phyloP scores from a whole-genome alignment of 2,888 invertebrate genomes.

The Hedychridium roseum region DNA sequence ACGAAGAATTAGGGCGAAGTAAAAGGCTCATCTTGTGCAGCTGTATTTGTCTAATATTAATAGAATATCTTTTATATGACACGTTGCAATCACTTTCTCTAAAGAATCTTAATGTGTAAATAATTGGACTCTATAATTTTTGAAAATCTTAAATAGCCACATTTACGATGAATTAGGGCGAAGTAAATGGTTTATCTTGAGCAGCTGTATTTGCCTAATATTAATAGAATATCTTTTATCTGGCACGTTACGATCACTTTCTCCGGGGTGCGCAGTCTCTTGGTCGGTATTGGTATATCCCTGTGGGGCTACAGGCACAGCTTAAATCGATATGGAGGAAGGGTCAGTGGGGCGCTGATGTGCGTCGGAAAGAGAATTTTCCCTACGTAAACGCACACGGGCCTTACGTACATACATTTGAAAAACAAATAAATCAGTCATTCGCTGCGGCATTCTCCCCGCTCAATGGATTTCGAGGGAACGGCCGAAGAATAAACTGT shows the following conservation, averaged over 20 bases:
- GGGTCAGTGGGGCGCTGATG: constrained; percentile 39
- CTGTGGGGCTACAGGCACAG: constrained; percentile 33
- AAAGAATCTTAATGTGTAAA: no score
- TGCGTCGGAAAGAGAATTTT: constrained; percentile 15
- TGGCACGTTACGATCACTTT: background rate
- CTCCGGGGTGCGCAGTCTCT: background rate
- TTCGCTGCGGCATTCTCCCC: background rate
- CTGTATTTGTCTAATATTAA: background rate
- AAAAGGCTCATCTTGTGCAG: background rate
- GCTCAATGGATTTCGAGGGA: no score
- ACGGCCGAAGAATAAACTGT: no score
- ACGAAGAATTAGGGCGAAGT: background rate
- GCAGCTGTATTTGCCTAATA: background rate
- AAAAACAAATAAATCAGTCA: background rate
- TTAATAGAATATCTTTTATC: background rate
- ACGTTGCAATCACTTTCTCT: background rate
- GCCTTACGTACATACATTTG: background rate
- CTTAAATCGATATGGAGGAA: constrained; percentile 52
- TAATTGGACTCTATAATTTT: no score
- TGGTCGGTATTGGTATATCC: constrained; percentile 7
- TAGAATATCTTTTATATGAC: background rate
- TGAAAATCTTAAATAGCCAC: constrained; percentile 2
- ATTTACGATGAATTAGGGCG: background rate
- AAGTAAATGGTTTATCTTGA: background rate
- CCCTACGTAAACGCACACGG: constrained; percentile 5